Base-by-base conservation (phyloP, 2,797 vertebrate genomes). In the Phalanger gymnotis region DNA sequence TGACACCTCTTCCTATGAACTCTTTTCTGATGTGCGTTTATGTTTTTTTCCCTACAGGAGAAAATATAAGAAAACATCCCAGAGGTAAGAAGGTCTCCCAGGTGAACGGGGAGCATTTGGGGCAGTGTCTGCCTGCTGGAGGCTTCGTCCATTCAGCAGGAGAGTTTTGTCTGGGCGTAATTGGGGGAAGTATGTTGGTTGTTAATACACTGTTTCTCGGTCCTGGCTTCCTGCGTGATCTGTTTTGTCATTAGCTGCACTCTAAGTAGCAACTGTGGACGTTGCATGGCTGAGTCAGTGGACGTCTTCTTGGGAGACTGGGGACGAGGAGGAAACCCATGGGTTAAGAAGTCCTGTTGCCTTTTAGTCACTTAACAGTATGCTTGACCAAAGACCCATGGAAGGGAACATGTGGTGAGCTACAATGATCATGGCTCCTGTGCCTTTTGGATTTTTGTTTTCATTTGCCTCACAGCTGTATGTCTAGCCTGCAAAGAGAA, bases 1-100 rank as follows among this genome's bases (percentile, higher is more conserved):
- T 51, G 93, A 58, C 92, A 30, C 51, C 40, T 89, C 6, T 53
- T n/a, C 90, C 90, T 91, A 52, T 19, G 61, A 10, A 14, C 55
- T 19, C 51, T 96, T 91, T 96, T 93, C 98, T 98, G 97, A 98
- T 96, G 90, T 95, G 61, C 98, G 91, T 98, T 98, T 98, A 98
- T 98, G 98, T 98, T 98, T 98, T 96, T 99, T 98, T 98, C 98
- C 97, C 98, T 97, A 98, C 98, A 99, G 99, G 99, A 99, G 99
- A 98, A 99, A 99, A 99, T 99, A 99, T 98, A 99, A 99, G 99
- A 99, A 99, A 99, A 99, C 99, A 4, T 99, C 99, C 96, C 99
- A 99, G 99, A 99, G 99, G 99, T 99, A 99, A 99, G 99, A 98
- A 66, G 95, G 53, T 97, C 95, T 97, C 92, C 0, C 97, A 97